phyloP scores from a whole-genome alignment of 2,797 vertebrate genomes.

The Betta splendens region DNA sequence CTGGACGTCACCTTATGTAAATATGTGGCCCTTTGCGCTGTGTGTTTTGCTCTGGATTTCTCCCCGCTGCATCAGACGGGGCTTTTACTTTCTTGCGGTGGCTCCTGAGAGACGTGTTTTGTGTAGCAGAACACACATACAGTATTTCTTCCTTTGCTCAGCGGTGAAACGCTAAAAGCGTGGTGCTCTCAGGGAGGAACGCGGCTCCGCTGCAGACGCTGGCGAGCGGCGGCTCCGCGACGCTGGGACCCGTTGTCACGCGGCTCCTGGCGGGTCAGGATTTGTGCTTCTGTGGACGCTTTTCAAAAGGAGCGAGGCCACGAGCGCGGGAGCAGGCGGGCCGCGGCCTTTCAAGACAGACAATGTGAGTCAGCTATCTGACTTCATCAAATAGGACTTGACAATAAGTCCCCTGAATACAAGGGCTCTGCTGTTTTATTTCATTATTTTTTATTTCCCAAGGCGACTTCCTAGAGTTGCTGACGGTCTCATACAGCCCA shows the following conservation, averaged over 20 bases:
- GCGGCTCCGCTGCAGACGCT: constrained; percentile 5
- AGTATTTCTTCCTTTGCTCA: constrained; percentile 19
- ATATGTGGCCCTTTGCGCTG: constrained; percentile 11
- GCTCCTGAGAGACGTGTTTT: constrained; percentile 33
- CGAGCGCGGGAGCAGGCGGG: constrained; percentile 40
- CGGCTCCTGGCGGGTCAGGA: constrained; percentile 54
- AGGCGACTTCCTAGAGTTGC: constrained; percentile 70
- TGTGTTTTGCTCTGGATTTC: constrained; percentile 12
- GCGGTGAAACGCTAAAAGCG: constrained; percentile 45
- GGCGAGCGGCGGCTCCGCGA: constrained; percentile 4
- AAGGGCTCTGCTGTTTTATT: constrained; percentile 74
- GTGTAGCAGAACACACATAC: constrained; percentile 11
- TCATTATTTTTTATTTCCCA: constrained; percentile 80
- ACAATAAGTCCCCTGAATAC: constrained; percentile 77
- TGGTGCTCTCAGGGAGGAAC: constrained; percentile 38
- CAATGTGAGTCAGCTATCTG: constrained; percentile 76
- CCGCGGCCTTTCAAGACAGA: constrained; percentile 65
- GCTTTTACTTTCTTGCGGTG: constrained; percentile 12
- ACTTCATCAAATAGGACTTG: constrained; percentile 79
- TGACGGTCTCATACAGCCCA: constrained; percentile 73
- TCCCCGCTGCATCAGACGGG: constrained; percentile 9
- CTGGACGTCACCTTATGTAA: constrained; percentile 9
- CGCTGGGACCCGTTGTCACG: constrained; percentile 37
- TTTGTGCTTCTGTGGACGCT: constrained; percentile 54
- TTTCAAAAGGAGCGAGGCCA: constrained; percentile 56